Conservation (phyloP, 2,113 vertebrate species). For the Triplophysa dalaica region DNA sequence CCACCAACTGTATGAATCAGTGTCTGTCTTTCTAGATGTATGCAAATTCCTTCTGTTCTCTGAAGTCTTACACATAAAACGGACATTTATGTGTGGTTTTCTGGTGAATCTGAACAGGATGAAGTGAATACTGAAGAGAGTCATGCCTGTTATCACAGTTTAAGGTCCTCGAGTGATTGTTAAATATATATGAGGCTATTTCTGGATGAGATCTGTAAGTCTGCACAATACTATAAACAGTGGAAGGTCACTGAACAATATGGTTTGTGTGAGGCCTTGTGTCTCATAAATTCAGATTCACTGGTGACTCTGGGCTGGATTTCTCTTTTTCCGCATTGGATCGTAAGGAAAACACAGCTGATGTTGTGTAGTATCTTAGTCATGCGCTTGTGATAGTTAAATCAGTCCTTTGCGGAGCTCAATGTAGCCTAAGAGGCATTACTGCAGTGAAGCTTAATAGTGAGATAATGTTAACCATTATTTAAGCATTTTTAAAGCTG, state of each 20-base stretch:
- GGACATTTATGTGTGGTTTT: slow-evolving; percentile 8
- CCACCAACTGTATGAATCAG: background rate
- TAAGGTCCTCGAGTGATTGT: slow-evolving; percentile 39
- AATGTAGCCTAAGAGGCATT: background rate
- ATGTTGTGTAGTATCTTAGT: slow-evolving; percentile 2
- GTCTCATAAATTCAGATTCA: slow-evolving; percentile 13
- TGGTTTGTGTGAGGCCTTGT: background rate
- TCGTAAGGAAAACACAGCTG: background rate
- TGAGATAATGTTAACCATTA: background rate
- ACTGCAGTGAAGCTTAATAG: background rate
- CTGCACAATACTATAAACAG: slow-evolving; percentile 41
- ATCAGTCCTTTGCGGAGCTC: slow-evolving; percentile 13
- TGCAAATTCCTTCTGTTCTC: background rate
- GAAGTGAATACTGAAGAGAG: slow-evolving; percentile 31
- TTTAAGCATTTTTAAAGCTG: background rate
- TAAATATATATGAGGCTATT: slow-evolving; percentile 55
- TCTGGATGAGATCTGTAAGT: slow-evolving; percentile 38
- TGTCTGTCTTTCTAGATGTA: background rate
- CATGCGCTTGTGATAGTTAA: slow-evolving; percentile 31
- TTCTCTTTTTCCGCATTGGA: background rate
- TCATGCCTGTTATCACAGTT: slow-evolving; percentile 34
- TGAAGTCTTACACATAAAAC: background rate
- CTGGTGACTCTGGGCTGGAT: slow-evolving; percentile 13
- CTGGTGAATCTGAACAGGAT: background rate
- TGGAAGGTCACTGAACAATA: slow-evolving; percentile 52